phyloP scores from a whole-genome alignment of 2,113 vertebrate species.

The Tamias sibiricus region DNA sequence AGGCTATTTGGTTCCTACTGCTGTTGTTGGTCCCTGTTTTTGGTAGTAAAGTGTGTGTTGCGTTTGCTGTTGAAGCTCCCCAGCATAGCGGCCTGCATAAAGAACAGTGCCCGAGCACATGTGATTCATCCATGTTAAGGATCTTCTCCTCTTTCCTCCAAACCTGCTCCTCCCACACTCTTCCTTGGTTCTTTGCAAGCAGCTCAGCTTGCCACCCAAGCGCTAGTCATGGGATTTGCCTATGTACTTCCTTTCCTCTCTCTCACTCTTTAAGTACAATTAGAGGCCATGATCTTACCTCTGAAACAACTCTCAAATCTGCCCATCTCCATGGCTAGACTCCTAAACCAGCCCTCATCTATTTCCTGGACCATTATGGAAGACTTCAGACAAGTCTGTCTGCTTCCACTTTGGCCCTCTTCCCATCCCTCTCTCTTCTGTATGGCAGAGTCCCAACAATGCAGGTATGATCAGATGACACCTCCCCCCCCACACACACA shows the following conservation, averaged over 20 bases:
- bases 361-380: neutral
- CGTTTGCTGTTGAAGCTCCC: neutral
- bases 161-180: neutral
- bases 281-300: constrained; percentile 4
- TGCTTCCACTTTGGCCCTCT: neutral
- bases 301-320: neutral
- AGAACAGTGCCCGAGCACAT: neutral
- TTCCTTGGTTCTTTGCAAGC: neutral
- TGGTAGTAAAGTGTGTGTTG: neutral
- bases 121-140: constrained; percentile 9
- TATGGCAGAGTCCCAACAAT: neutral
- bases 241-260: neutral
- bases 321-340: neutral
- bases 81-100: neutral
- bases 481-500: no score
- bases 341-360: neutral
- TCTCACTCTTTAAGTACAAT: neutral
- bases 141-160: neutral
- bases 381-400: neutral
- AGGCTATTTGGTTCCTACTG: neutral
- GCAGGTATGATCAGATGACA: constrained; percentile 4
- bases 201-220: neutral
- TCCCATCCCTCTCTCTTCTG: neutral
- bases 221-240: neutral
- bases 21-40: neutral